A percentile compares a stretch with the other conserved stretches of the same genome.
These are phyloP conservation scores for Cyanoramphus novaezelandiae DNA, from an alignment of 2,113 vertebrate species.

Conservation along the genomic window DNA sequence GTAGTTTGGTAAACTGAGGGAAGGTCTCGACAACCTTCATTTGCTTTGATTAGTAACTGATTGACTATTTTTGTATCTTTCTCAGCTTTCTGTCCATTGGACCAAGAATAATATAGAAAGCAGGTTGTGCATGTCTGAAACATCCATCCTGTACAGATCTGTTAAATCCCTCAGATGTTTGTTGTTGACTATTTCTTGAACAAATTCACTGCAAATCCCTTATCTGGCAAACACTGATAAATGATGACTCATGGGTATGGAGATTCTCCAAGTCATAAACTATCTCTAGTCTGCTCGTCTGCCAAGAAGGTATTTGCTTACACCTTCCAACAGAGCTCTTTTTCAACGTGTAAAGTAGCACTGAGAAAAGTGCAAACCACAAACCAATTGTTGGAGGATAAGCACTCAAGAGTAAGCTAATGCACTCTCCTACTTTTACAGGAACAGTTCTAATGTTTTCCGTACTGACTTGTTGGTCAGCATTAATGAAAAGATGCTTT, in stretches of 20 bases:
- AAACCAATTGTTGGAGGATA: not conserved
- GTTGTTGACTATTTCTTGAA: not conserved
- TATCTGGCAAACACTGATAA: not conserved
- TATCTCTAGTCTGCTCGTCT: not conserved
- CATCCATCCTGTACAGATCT: not conserved
- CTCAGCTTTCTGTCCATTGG: not conserved
- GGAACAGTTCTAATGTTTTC: not conserved
- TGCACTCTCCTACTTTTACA: not conserved
- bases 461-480: not conserved
- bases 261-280: not conserved
- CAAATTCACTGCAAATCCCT: not conserved
- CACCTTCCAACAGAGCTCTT: not conserved
- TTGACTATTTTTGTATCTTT: not conserved
- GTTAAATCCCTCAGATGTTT: not conserved
- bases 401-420: not conserved
- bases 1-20: not conserved
- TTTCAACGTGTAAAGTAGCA: not conserved
- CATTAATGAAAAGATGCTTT: not conserved
- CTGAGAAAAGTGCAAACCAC: not conserved
- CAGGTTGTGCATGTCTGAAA: not conserved
- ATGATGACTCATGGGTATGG: not conserved
- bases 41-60: slow-evolving; percentile 1
- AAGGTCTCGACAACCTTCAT: not conserved
- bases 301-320: not conserved
- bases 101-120: not conserved